Evolutionary conservation across 2,888 invertebrate species (phyloP), one percentile per base, ranked within the genome.

Genomic region (Pyralis farinalis): DNA sequence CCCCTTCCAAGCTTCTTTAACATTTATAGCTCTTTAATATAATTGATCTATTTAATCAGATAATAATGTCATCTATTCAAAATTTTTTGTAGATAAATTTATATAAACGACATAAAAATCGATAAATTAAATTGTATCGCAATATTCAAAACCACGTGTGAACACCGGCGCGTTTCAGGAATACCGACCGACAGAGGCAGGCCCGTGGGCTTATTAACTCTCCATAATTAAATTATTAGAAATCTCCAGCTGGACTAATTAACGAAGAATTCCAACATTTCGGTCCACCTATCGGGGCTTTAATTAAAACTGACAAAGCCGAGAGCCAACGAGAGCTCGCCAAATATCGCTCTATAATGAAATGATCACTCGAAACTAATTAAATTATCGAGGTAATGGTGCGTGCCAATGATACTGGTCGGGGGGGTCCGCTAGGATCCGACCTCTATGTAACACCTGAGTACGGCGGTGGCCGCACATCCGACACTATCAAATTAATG

Each of bases 261-360:
- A 87, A 84, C 69, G 78, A 87, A 87, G 87, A 86, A 88, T 88
- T 86, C 72, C 82, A 82, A 86, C 84, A 86, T 86, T 86, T 84
- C 81, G 79, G 78, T 78, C 77, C 82, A 85, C 86, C 83, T 87
- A 87, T 85, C 76, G 71, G n/a, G 66, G 73, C 63, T 78, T 83
- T 87, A 87, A 88, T 88, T 88, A 88, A 88, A 87, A 87, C 85
- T 84, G 87, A 86, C 86, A 87, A 84, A 85, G 86, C 85, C 81
- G 68, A 75, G 67, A 64, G 73, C 73, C 66, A 61, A 65, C 71
- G 73, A 73, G 75, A 66, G 67, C 71, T 72, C 70, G 75, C 81
- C 84, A 84, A 86, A 87, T 86, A 87, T 86, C 80, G 73, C 75
- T 82, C 79, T 86, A 85, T 85, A 85, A 85, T 82, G 82, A 76